These are phyloP conservation scores for Plotosus lineatus DNA, from an alignment of 2,113 vertebrate species.

Conservation along the genomic window DNA sequence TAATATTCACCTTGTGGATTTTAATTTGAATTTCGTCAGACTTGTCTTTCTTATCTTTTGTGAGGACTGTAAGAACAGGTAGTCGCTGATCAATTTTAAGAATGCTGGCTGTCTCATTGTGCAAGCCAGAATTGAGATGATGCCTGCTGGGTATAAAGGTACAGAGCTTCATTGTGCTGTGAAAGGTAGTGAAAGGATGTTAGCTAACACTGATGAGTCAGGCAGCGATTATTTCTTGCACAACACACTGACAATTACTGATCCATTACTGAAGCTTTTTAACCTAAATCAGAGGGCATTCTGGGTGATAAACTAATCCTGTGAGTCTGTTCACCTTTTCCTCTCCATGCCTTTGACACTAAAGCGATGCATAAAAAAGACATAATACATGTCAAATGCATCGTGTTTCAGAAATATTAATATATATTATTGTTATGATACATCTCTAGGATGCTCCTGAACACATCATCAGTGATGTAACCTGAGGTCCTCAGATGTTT, in stretches of 20 bases:
- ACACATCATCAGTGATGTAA: too few species aligned
- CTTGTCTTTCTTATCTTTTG: too few species aligned
- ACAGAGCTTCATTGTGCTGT: background rate
- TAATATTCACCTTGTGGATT: background rate
- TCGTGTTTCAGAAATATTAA: too few species aligned
- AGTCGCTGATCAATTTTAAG: background rate
- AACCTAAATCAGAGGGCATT: background rate
- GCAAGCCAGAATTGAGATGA: background rate
- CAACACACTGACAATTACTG: background rate
- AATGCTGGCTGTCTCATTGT: background rate
- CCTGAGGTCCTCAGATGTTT: too few species aligned
- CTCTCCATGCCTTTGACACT: background rate
- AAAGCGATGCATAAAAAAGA: too few species aligned
- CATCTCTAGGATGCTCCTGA: too few species aligned
- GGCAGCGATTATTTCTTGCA: background rate
- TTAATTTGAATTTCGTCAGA: background rate
- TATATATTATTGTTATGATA: too few species aligned
- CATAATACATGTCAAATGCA: background rate
- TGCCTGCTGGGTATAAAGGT: background rate
- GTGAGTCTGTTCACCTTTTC: background rate
- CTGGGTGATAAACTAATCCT: background rate
- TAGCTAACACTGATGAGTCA: slow-evolving; percentile 5
- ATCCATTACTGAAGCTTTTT: background rate
- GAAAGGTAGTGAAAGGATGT: slow-evolving; percentile 9
- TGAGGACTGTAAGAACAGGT: background rate